A percentile compares a stretch with the other conserved stretches of the same genome.
Evolutionary conservation across 1,140 invertebrate genomes (phyloP).

Genomic region (Periplaneta americana): DNA sequence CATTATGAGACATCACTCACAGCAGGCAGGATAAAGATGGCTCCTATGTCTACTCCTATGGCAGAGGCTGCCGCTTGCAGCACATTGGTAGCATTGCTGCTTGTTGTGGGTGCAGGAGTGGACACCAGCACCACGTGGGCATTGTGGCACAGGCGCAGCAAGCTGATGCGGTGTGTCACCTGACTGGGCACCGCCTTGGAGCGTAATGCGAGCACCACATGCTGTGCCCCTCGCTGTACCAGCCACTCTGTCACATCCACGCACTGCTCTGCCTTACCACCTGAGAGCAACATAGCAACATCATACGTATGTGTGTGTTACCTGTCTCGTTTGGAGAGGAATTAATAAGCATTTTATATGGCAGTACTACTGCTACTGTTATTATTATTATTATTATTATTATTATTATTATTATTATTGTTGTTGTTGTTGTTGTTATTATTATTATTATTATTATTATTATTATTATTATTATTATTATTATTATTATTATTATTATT

Average conservation of each 20-base stretch:
- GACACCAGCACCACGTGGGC: background rate
- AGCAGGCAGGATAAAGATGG: background rate
- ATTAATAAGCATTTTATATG: too few relatives aligned
- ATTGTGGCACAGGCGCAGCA: background rate
- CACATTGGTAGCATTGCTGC: background rate
- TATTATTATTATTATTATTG: too few relatives aligned
- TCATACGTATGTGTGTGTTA: too few relatives aligned
- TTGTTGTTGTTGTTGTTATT: too few relatives aligned
- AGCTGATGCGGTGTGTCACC: background rate
- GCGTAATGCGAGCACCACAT: background rate
- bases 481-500: too few relatives aligned
- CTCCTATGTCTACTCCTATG: background rate
- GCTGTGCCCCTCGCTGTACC: background rate
- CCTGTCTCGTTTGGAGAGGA: too few relatives aligned
- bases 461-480: too few relatives aligned
- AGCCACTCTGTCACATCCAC: conserved; percentile 3
- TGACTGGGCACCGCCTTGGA: background rate
- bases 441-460: too few relatives aligned
- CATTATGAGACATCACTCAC: too few relatives aligned
- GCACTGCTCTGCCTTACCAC: background rate
- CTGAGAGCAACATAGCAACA: too few relatives aligned
- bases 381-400: too few relatives aligned
- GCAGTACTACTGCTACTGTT: too few relatives aligned
- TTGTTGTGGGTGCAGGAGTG: background rate
- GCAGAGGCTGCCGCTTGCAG: background rate